phyloP scores from a whole-genome alignment of 2,888 invertebrate species.

The Gari tellinella region DNA sequence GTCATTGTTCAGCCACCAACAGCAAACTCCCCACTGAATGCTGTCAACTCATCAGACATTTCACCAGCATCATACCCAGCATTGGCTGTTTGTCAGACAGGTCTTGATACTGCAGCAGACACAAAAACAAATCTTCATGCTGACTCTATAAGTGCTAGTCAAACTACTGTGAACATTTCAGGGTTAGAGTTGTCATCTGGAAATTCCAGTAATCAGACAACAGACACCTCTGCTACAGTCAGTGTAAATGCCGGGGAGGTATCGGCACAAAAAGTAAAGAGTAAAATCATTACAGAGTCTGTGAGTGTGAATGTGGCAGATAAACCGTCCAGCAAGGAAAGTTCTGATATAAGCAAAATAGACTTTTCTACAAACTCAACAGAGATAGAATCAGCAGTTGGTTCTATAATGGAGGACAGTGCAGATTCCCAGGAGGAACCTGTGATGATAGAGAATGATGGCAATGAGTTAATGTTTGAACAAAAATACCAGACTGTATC shows the following conservation, averaged over 20 bases:
- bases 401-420: slow-evolving; percentile 53
- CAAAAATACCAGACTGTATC: slow-evolving; percentile 21
- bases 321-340: slow-evolving; percentile 51
- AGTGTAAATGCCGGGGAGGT: not conserved
- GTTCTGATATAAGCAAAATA: slow-evolving; percentile 27
- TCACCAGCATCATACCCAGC: slow-evolving; percentile 29
- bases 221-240: not conserved
- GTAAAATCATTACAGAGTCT: slow-evolving; percentile 41
- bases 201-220: not conserved
- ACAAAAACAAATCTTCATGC: not conserved
- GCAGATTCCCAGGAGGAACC: slow-evolving; percentile 44
- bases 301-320: slow-evolving; percentile 2
- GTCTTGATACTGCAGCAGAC: not conserved
- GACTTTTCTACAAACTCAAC: slow-evolving; percentile 29
- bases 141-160: slow-evolving; percentile 47
- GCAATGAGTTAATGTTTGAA: slow-evolving; percentile 61
- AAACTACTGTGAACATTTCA: slow-evolving; percentile 45
- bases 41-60: not conserved
- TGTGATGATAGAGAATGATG: slow-evolving; percentile 61
- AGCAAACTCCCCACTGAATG: too few relatives aligned
- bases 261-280: slow-evolving; percentile 61
- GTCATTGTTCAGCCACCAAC: too few relatives aligned
- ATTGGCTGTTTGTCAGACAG: slow-evolving; percentile 38
- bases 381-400: slow-evolving; percentile 56
- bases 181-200: slow-evolving; percentile 4